Percentiles rank a stretch among this genome's conserved stretches.
Conservation (phyloP, 2,888 invertebrate species). For the Trissolcus brochymenae region DNA sequence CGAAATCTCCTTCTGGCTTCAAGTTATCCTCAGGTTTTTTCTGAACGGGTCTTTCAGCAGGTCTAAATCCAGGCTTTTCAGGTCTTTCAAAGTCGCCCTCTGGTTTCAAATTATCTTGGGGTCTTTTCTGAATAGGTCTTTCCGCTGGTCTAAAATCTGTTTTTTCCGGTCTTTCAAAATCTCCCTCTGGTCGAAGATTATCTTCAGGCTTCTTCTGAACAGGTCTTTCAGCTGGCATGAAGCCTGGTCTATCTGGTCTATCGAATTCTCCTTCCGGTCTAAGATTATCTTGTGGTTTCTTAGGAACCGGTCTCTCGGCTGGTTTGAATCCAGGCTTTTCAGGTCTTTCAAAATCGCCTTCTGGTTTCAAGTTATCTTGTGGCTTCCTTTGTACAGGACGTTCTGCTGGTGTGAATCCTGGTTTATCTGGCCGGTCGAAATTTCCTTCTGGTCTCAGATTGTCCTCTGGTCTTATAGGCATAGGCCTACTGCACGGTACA, state of each 20-base stretch:
- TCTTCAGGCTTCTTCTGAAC: slow-evolving; percentile 33
- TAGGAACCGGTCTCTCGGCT: slow-evolving; percentile 69
- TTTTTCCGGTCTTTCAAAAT: slow-evolving; percentile 17
- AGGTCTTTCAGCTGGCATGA: slow-evolving; percentile 73
- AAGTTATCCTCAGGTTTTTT: slow-evolving; percentile 5
- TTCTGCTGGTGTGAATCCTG: slow-evolving; percentile 66
- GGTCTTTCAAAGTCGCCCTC: slow-evolving; percentile 17
- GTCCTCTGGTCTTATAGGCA: slow-evolving; percentile 76
- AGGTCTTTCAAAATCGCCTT: slow-evolving; percentile 67
- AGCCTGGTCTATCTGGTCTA: slow-evolving; percentile 77
- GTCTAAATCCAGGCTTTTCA: slow-evolving; percentile 42
- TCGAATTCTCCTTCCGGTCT: slow-evolving; percentile 67
- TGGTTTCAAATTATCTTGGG: slow-evolving; percentile 77
- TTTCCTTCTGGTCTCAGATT: slow-evolving; percentile 72
- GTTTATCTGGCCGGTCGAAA: slow-evolving; percentile 77
- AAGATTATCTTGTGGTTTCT: slow-evolving; percentile 74
- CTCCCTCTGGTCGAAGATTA: slow-evolving; percentile 52
- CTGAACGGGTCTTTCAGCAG: neutral
- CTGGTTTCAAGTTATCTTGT: slow-evolving; percentile 69
- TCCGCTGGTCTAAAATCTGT: slow-evolving; percentile 67
- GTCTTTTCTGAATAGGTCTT: slow-evolving; percentile 67
- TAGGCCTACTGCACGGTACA: no score
- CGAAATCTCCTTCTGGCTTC: slow-evolving; percentile 72
- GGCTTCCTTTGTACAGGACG: slow-evolving; percentile 74
- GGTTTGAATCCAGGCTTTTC: neutral